Conservation (phyloP, 2,888 invertebrate genomes). For the Melolontha melolontha region DNA sequence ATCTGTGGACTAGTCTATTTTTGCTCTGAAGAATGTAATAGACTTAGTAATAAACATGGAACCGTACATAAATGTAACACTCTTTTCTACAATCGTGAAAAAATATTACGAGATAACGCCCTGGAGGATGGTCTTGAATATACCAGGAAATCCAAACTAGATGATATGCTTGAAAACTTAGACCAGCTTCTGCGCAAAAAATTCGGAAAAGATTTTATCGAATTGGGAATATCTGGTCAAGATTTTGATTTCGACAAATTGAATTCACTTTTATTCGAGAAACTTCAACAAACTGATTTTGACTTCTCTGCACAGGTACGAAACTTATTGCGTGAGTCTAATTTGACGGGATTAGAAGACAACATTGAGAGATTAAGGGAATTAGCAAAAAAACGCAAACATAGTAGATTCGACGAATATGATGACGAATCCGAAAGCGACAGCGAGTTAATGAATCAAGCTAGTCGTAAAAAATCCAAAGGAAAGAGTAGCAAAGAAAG, state of each 20-base stretch:
- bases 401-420: no score
- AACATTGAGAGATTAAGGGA: background rate
- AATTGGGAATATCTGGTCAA: background rate
- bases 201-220: background rate
- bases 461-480: no score
- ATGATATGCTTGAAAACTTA: background rate
- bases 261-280: conserved; percentile 2
- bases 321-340: background rate
- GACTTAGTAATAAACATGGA: conserved; percentile 51
- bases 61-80: conserved; percentile 50
- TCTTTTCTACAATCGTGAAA: conserved; percentile 49
- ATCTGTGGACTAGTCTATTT: conserved; percentile 58
- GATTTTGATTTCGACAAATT: conserved; percentile 12
- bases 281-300: background rate
- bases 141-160: background rate
- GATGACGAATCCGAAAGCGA: no score
- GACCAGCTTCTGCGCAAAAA: conserved; percentile 2
- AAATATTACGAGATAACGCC: conserved; percentile 13
- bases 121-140: conserved; percentile 26
- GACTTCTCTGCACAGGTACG: background rate
- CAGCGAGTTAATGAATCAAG: no score
- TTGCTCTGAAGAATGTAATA: conserved; percentile 60
- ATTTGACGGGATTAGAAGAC: no score
- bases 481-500: background rate
- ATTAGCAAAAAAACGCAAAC: no score